Percentiles rank a stretch among this genome's conserved stretches.
Evolutionary conservation across 1,140 invertebrate genomes (phyloP).

Genomic region (Hylyphantes graminicola): DNA sequence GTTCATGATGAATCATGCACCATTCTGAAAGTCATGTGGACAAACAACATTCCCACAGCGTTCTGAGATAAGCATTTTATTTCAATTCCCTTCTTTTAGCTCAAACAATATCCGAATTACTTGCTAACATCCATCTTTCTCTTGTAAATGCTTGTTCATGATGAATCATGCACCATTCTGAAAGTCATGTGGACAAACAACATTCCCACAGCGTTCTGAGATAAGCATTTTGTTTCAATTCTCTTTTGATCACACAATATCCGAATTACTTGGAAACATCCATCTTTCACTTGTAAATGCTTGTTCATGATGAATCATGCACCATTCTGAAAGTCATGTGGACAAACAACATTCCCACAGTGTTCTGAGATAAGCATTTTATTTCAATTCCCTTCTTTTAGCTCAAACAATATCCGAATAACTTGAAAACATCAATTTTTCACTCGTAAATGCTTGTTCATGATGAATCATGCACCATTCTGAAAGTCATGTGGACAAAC

Average conservation of each 20-base stretch:
- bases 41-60: not conserved
- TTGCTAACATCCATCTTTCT: too few species aligned
- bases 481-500: too few species aligned
- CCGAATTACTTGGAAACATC: not conserved
- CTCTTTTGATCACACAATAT: too few species aligned
- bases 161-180: not conserved
- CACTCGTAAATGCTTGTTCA: too few species aligned
- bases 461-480: too few species aligned
- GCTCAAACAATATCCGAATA: too few species aligned
- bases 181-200: not conserved
- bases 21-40: not conserved
- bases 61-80: conserved; percentile 1
- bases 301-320: conserved; percentile 1
- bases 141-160: not conserved
- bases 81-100: too few species aligned
- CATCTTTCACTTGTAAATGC: not conserved
- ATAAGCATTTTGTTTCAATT: too few species aligned
- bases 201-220: not conserved
- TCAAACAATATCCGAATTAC: too few species aligned
- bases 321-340: not conserved
- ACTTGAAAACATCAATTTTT: too few species aligned
- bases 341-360: not conserved
- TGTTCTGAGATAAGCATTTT: not conserved
- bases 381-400: too few species aligned
- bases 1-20: not conserved